phyloP scores from a whole-genome alignment of 2,888 invertebrate species.

The Trachelus troglodyta region DNA sequence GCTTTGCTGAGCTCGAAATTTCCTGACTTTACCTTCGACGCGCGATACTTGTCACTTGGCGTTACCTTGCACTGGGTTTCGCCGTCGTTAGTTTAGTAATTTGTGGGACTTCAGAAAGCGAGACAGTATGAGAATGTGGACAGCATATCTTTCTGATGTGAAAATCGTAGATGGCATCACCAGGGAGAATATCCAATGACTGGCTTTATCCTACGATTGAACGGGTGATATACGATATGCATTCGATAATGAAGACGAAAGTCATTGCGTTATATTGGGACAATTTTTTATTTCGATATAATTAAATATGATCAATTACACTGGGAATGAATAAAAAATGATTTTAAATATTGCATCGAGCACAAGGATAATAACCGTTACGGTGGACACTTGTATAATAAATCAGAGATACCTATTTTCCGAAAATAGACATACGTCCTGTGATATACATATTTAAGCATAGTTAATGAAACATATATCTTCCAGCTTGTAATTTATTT shows the following conservation, averaged over 20 bases:
- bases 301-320: background rate
- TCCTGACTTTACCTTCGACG: background rate
- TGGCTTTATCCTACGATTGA: background rate
- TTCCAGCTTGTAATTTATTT: background rate
- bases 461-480: background rate
- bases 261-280: background rate
- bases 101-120: slow-evolving; percentile 54
- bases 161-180: background rate
- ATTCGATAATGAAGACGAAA: background rate
- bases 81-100: slow-evolving; percentile 55
- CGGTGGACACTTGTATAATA: background rate
- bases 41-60: background rate
- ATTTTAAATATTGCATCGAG: background rate
- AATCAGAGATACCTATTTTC: background rate
- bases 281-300: background rate
- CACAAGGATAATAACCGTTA: background rate
- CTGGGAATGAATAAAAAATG: background rate
- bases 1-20: slow-evolving; percentile 15
- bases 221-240: background rate
- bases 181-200: background rate
- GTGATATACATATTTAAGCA: background rate
- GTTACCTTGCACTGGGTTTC: slow-evolving; percentile 24
- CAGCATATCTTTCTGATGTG: background rate
- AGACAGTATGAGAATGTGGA: slow-evolving; percentile 14
- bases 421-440: background rate